phyloP scores from a whole-genome alignment of 35 echinoderm and acorn worm species.

The Eucidaris tribuloides region DNA sequence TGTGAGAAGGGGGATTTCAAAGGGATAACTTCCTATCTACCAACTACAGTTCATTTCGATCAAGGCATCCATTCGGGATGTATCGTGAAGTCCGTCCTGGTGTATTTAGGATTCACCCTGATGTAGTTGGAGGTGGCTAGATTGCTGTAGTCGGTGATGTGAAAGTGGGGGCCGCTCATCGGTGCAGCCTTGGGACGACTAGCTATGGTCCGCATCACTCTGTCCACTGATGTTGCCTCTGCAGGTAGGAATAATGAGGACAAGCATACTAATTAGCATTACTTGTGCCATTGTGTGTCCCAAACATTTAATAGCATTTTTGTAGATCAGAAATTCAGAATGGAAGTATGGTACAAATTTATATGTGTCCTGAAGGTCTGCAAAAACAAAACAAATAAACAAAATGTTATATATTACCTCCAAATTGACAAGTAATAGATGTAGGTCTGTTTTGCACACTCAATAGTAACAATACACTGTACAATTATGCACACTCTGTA shows the following conservation, averaged over 20 bases:
- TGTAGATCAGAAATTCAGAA: too few species aligned
- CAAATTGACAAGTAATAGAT: too few species aligned
- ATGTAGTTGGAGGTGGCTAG: slow-evolving; percentile 24
- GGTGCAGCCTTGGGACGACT: slow-evolving; percentile 48
- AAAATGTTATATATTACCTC: too few species aligned
- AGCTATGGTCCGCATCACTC: slow-evolving; percentile 52
- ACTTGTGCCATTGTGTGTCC: neutral
- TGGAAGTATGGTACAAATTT: too few species aligned
- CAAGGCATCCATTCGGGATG: slow-evolving; percentile 82
- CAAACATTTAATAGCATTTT: neutral
- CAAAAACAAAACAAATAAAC: too few species aligned
- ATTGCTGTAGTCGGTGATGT: slow-evolving; percentile 92
- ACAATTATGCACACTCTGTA: too few species aligned
- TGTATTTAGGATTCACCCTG: slow-evolving; percentile 60
- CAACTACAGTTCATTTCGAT: too few species aligned
- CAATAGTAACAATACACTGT: too few species aligned
- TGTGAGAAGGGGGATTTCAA: too few species aligned
- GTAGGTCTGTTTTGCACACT: too few species aligned
- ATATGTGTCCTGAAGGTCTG: too few species aligned
- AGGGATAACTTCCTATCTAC: too few species aligned
- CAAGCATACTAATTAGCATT: neutral
- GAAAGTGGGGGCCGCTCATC: slow-evolving; percentile 83
- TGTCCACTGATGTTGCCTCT: slow-evolving; percentile 74
- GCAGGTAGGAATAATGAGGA: slow-evolving; percentile 11
- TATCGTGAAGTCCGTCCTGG: slow-evolving; percentile 64